Evolutionary conservation across 1,140 invertebrate genomes (phyloP).

Genomic region (Pseudoatta argentina): DNA sequence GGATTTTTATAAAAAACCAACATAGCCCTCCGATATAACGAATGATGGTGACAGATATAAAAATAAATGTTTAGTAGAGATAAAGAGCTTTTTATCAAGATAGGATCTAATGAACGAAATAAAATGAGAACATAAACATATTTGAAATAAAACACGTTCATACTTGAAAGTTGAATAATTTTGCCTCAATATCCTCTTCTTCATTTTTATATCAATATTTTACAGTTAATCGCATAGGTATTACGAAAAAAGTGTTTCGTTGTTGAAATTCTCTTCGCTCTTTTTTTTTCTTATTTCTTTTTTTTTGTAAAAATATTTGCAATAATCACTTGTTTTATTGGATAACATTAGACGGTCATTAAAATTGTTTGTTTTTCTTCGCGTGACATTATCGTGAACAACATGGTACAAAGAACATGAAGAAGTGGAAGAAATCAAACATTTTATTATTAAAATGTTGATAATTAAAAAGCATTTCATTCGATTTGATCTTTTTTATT

Average conservation of each 20-base stretch:
- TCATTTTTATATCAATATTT: neutral
- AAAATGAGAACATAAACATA: neutral
- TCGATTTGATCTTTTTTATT: neutral
- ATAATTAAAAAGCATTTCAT: neutral
- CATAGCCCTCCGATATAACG: neutral
- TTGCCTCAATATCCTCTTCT: neutral
- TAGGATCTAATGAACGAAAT: neutral
- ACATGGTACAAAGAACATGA: neutral
- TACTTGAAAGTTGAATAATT: neutral
- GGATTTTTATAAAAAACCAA: neutral
- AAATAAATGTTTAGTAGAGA: neutral
- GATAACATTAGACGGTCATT: neutral
- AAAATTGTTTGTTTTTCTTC: constrained; percentile 32
- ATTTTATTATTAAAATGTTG: constrained; percentile 6
- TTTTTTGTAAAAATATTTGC: neutral
- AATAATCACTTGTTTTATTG: constrained; percentile 15
- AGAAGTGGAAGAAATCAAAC: constrained; percentile 5
- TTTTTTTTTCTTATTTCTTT: constrained; percentile 35
- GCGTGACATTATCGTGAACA: neutral
- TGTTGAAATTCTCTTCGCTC: neutral
- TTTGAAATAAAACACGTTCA: neutral
- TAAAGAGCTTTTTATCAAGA: neutral
- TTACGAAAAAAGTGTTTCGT: neutral
- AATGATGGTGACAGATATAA: neutral
- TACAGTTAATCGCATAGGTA: neutral